These are phyloP conservation scores for Charanyca ferruginea DNA, from an alignment of 2,888 invertebrate genomes.

Conservation along the genomic window DNA sequence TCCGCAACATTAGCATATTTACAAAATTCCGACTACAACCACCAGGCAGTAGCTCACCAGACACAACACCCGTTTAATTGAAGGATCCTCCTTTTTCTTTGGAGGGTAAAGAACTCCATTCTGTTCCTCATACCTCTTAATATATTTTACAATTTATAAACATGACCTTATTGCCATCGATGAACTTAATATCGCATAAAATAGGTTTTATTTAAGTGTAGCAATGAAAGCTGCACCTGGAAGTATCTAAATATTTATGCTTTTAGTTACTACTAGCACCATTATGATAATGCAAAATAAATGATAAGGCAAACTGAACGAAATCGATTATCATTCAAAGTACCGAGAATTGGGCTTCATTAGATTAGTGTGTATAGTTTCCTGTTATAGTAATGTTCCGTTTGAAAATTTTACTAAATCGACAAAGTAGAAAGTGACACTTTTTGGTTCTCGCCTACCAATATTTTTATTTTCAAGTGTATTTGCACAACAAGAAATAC, in stretches of 20 bases:
- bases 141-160: too few species aligned
- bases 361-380: conserved; percentile 11
- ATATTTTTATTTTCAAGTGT: background rate
- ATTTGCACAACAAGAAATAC: too few species aligned
- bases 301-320: conserved; percentile 18
- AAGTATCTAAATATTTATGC: conserved; percentile 3
- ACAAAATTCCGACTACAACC: too few species aligned
- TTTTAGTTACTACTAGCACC: conserved; percentile 18
- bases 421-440: background rate
- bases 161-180: background rate
- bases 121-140: too few species aligned
- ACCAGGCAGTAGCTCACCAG: too few species aligned
- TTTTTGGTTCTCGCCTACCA: background rate
- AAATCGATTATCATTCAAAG: conserved; percentile 9
- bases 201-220: background rate
- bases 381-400: background rate
- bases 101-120: too few species aligned
- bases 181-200: background rate
- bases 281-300: background rate
- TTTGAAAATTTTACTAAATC: background rate
- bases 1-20: too few species aligned
- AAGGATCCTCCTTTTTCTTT: too few species aligned
- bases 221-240: background rate
- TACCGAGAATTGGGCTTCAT: conserved; percentile 1
- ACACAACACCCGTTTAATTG: too few species aligned